phyloP scores from a whole-genome alignment of 1,140 invertebrate genomes.

The Ectropis grisescens region DNA sequence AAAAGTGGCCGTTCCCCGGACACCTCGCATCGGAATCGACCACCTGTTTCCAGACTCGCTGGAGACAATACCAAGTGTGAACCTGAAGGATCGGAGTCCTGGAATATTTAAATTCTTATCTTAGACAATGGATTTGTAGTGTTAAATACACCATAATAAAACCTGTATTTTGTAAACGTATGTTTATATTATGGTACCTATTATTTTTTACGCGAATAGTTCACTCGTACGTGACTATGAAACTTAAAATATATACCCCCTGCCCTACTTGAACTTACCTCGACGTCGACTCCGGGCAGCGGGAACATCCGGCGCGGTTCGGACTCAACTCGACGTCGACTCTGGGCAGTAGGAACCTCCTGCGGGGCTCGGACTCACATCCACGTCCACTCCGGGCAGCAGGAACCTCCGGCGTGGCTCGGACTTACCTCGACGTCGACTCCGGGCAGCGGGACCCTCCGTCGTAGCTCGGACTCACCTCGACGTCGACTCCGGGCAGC shows the following conservation, averaged over 20 bases:
- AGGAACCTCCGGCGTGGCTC: slow-evolving; percentile 80
- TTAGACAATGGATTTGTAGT: background rate
- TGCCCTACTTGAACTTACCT: slow-evolving; percentile 70
- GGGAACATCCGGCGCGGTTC: slow-evolving; percentile 80
- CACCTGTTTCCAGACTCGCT: slow-evolving; percentile 81
- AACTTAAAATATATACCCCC: too few species aligned
- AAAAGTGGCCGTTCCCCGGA: slow-evolving; percentile 88
- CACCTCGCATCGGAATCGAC: slow-evolving; percentile 88
- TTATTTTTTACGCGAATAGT: too few species aligned
- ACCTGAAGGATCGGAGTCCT: background rate
- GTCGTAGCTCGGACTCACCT: slow-evolving; percentile 78
- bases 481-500: slow-evolving; percentile 81
- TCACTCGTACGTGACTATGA: too few species aligned
- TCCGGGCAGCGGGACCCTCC: slow-evolving; percentile 79
- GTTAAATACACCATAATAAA: too few species aligned
- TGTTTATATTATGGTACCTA: too few species aligned
- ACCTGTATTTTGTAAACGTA: too few species aligned
- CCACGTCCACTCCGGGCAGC: slow-evolving; percentile 81
- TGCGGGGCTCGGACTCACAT: slow-evolving; percentile 84
- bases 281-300: slow-evolving; percentile 81
- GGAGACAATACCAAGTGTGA: slow-evolving; percentile 75
- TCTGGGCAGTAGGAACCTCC: slow-evolving; percentile 86
- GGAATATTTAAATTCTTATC: too few species aligned
- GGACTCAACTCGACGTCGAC: slow-evolving; percentile 78
- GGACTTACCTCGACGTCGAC: slow-evolving; percentile 82